A percentile compares a stretch with the other conserved stretches of the same genome.
These are phyloP conservation scores for Plectrocnemia conspersa DNA, from an alignment of 1,140 invertebrate genomes.

Conservation along the genomic window DNA sequence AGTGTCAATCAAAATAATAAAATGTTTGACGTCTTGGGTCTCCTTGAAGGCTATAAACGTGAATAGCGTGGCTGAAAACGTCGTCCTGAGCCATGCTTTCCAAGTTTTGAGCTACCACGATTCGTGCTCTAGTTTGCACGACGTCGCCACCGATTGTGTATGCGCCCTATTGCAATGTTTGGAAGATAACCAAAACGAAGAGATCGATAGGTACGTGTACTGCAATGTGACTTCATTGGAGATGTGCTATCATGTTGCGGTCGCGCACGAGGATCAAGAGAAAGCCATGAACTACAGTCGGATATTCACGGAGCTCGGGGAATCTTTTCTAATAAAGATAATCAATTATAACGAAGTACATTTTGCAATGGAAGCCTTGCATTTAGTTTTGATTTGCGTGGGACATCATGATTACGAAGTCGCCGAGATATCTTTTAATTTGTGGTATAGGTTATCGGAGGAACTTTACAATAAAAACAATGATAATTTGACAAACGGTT, in stretches of 20 bases:
- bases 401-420: conserved; percentile 98
- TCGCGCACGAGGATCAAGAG: conserved; percentile 88
- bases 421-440: conserved; percentile 93
- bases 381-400: conserved; percentile 86
- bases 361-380: conserved; percentile 81
- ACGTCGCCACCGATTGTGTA: conserved; percentile 86
- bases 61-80: conserved; percentile 60
- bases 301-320: conserved; percentile 91
- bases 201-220: conserved; percentile 75
- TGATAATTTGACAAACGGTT: conserved; percentile 70
- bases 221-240: conserved; percentile 76
- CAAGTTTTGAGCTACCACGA: conserved; percentile 61
- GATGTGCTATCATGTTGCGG: conserved; percentile 83
- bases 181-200: conserved; percentile 66
- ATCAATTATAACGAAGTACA: conserved; percentile 60
- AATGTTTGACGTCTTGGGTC: conserved; percentile 79
- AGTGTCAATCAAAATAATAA: conserved; percentile 58
- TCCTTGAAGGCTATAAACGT: conserved; percentile 66
- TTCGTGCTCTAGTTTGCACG: conserved; percentile 70
- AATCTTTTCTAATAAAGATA: conserved; percentile 84
- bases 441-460: conserved; percentile 96
- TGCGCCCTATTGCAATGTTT: conserved; percentile 78
- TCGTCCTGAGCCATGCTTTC: conserved; percentile 65
- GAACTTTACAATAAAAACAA: conserved; percentile 85
- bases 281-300: conserved; percentile 89